These are phyloP conservation scores for Drosophila barbarae DNA, from an alignment of 2,888 invertebrate genomes.

Conservation along the genomic window DNA sequence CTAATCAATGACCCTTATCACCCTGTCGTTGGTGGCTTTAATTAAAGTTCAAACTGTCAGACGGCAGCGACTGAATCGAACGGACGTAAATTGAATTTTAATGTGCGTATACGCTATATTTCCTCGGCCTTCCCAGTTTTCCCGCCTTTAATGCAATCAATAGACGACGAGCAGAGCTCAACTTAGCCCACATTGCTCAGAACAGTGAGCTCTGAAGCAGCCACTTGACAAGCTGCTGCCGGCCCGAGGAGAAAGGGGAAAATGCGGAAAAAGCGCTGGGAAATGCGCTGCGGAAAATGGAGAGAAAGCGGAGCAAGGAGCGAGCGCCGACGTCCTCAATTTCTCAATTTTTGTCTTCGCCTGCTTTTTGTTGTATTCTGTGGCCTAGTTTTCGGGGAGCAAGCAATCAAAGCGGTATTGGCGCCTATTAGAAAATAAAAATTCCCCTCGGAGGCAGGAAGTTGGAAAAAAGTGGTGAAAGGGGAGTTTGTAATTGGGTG, in stretches of 20 bases:
- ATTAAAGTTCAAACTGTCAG: constrained; percentile 66
- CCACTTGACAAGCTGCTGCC: constrained; percentile 30
- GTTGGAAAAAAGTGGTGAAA: constrained; percentile 11
- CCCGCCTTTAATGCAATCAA: constrained; percentile 57
- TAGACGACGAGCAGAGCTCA: constrained; percentile 44
- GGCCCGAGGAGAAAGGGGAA: constrained; percentile 1
- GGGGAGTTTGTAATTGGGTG: constrained; percentile 18
- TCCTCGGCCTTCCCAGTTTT: constrained; percentile 15
- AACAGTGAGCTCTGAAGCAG: constrained; percentile 36
- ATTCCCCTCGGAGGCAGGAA: constrained; percentile 13
- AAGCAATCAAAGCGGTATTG: constrained; percentile 42
- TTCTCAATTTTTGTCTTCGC: constrained; percentile 29
- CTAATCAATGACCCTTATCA: constrained; percentile 67
- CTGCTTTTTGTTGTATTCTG: constrained; percentile 24
- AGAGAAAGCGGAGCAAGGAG: constrained; percentile 10
- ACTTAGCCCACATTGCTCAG: constrained; percentile 52
- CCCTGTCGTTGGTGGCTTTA: constrained; percentile 48
- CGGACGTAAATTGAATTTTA: constrained; percentile 66
- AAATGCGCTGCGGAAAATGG: neutral
- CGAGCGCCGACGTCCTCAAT: constrained; percentile 30
- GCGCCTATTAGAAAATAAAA: constrained; percentile 38
- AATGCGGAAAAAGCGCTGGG: constrained; percentile 6
- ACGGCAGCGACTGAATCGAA: constrained; percentile 12
- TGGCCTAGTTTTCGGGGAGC: constrained; percentile 51
- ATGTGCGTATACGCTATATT: constrained; percentile 53